Base-by-base conservation (phyloP, 2,888 invertebrate genomes). In the Leptothorax acervorum region DNA sequence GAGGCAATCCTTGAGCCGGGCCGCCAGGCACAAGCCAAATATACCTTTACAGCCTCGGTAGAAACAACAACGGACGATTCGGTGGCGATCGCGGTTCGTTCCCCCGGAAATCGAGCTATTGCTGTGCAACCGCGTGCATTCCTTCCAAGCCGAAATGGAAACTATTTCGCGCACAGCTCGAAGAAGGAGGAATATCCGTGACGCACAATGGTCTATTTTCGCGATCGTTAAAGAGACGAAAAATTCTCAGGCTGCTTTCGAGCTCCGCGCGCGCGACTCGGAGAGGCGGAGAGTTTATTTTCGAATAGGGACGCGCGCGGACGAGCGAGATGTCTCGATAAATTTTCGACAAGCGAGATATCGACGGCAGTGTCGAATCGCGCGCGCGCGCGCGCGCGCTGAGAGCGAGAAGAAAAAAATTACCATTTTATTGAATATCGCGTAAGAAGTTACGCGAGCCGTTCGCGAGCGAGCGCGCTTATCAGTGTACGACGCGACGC, bases 171-270 rank as follows among this genome's bases (percentile, higher is more conserved):
- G 70, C 60, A 60, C 57, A 48, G 48, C 60, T 71, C 71, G 71
- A 60, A 60, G 28, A 12, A 51, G 12, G 57, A n/a, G 31, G 31
- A 70, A 79, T 79, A 79, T 2, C 28, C 48, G 23, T 35, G n/a
- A 12, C 4, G 31, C 18, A 81, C 79, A 81, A 81, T 81, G 48
- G 79, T 81, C 71, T 71, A 81, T 81, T 71, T 71, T 81, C 71
- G 60, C 79, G 48, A 48, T 71, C 79, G 71, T 81, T 81, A 71
- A 81, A 81, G 71, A 79, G 48, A 71, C 70, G 79, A 60, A 81
- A 81, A 81, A 81, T 71, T 71, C 42, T 70, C 71, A 60, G 48
- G n/a, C 48, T 53, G 51, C 53, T 53, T 55, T 68, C 31, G n/a
- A 28, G 70, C 39, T 15, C 4, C 35, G 31, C 12, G 60, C 62